Evolutionary conservation across 2,797 vertebrate genomes (phyloP), one percentile per base, ranked within the genome.

Genomic region (Pelochelys cantorii): DNA sequence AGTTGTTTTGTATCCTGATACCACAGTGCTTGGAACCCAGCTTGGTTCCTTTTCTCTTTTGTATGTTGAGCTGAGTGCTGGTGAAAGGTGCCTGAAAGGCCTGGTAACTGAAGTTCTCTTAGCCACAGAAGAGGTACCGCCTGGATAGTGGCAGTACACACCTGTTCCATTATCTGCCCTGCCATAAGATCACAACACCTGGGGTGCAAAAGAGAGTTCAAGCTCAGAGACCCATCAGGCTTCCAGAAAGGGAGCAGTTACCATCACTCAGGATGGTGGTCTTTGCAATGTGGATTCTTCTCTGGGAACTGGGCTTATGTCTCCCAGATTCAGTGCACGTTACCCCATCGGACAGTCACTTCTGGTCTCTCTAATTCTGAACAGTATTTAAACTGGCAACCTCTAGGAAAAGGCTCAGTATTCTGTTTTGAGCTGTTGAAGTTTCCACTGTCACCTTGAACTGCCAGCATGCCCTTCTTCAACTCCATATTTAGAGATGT

Each of bases 261-360:
- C n/a, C 14, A 4, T 37, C 2, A 34, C 29, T 54, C 74, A 14
- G 27, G 52, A 18, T 65, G 31, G 48, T 55, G 60, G 8, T 62
- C 11, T 79, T 89, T 85, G 62, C 84, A 56, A 37, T 53, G 4
- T 2, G 12, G 14, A 18, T 75, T 23, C 25, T 13, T 71, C 27
- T 9, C 68, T 54, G 48, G 11, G 55, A 65, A 62, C 17, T 18
- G 55, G 5, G 5, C 37, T 56, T 25, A 42, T 79, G 42, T 68
- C 2, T 88, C n/a, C 81, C 1, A 4, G 75, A 20, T 65, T 84
- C 0, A 4, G 86, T 83, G 87, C 60, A 74, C 22, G 0, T 0
- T 1, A 79, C 62, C 65, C 52, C 71, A 29, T 48, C 1, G 1
- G 52, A 14, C 56, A 34, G 3, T 20, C 84, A 60, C 31, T 84